phyloP scores from a whole-genome alignment of 2,888 invertebrate genomes.

The Drosophila flavopinicola region DNA sequence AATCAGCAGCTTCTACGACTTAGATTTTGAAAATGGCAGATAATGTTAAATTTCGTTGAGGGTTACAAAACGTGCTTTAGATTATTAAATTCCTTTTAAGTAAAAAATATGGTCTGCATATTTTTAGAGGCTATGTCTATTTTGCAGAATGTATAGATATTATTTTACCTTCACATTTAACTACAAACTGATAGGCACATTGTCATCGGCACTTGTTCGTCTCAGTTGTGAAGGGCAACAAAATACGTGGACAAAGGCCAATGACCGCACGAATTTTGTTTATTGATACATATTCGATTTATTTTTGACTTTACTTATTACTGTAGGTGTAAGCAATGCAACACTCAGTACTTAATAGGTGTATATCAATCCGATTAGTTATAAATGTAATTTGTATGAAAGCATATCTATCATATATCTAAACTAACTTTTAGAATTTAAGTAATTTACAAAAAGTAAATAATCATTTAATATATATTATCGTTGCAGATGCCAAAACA shows the following conservation, averaged over 20 bases:
- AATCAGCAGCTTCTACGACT: no score
- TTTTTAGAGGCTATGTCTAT: background rate
- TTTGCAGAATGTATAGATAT: background rate
- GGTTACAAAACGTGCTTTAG: no score
- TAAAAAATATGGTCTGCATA: no score
- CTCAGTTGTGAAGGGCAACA: constrained; percentile 36
- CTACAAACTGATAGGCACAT: constrained; percentile 2
- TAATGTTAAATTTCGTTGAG: no score
- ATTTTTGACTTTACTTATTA: constrained; percentile 22
- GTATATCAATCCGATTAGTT: no score
- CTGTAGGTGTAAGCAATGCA: background rate
- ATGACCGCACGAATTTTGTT: constrained; percentile 35
- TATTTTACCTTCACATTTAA: constrained; percentile 6
- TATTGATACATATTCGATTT: constrained; percentile 25
- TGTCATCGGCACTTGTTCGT: constrained; percentile 16
- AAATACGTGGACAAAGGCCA: constrained; percentile 32
- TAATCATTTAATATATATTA: constrained; percentile 16
- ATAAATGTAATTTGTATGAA: no score
- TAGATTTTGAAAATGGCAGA: no score
- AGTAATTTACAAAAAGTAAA: background rate
- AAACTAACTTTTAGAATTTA: no score
- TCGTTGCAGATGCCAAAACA: constrained; percentile 90
- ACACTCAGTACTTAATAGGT: no score
- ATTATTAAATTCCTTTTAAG: no score
- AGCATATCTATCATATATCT: no score